These are phyloP conservation scores for Athalia circularis DNA, from an alignment of 2,888 invertebrate species.

Conservation along the genomic window DNA sequence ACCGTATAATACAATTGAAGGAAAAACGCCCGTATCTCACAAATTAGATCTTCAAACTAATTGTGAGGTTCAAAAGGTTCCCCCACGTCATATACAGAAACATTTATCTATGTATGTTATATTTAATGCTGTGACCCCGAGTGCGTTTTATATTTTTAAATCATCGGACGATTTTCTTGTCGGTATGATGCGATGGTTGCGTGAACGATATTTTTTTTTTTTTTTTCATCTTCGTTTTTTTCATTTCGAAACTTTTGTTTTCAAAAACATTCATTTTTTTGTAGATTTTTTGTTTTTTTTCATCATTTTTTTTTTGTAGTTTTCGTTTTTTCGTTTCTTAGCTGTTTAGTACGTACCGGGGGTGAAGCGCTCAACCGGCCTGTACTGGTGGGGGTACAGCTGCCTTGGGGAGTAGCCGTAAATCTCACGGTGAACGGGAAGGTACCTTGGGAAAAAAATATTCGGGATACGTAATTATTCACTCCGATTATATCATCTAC, in stretches of 20 bases:
- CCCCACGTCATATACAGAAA: conserved; percentile 48
- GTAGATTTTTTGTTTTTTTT: conserved; percentile 45
- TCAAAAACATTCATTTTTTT: conserved; percentile 9
- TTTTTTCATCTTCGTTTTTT: conserved; percentile 44
- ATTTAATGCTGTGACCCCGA: conserved; percentile 6
- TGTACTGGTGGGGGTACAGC: conserved; percentile 91
- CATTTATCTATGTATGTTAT: conserved; percentile 14
- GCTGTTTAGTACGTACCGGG: conserved; percentile 84
- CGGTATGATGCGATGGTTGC: conserved; percentile 42
- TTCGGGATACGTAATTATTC: background rate
- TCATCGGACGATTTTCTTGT: conserved; percentile 47
- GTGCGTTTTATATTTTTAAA: background rate
- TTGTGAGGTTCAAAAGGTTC: conserved; percentile 20
- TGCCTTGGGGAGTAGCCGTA: conserved; percentile 93
- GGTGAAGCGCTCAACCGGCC: conserved; percentile 85
- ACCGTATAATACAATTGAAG: background rate
- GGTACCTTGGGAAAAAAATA: conserved; percentile 77
- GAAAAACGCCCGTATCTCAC: conserved; percentile 31
- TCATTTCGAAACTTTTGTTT: conserved; percentile 18
- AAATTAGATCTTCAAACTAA: conserved; percentile 33
- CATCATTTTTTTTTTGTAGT: conserved; percentile 1
- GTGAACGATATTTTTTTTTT: conserved; percentile 28
- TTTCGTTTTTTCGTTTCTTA: conserved; percentile 47
- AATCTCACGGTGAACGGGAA: conserved; percentile 92
- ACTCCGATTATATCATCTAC: background rate